Evolutionary conservation across 2,113 vertebrate species (phyloP), one percentile per base, ranked within the genome.

Genomic region (Zapornia atra): DNA sequence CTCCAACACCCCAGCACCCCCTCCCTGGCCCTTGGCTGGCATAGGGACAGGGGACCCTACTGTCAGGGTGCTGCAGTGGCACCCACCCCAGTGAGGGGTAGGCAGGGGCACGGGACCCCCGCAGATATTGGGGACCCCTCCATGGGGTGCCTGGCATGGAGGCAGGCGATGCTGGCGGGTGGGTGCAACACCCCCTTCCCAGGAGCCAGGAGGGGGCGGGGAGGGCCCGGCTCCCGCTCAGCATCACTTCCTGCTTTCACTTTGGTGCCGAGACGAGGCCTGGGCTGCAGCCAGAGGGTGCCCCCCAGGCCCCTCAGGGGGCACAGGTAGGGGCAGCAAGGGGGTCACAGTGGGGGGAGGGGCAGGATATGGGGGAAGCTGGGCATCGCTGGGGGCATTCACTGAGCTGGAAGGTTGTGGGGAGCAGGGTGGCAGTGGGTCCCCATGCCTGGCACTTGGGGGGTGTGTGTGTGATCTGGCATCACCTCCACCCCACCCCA

Each of bases 201-300:
- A 0, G 48, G 40, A 90, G 31, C 31, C 69, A 42, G 60, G 57
- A 78, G 94, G 73, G 44, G 57, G 86, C 11, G 6, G 82, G 88
- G 88, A 88, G 72, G 82, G 61, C 34, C 48, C 36, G 53, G 21
- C 70, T 90, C 78, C 66, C 3, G 3, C 75, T 85, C 75, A 3
- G 66, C 70, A 90, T 85, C 79, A 97, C 96, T 97, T 97, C 96
- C 96, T 96, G 12, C 96, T 96, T 96, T 95, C 96, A 1, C n/a
- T 97, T 97, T 88, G 75, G 11, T 80, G 85, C 26, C 0, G 82
- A 90, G 71, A 15, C 0, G n/a, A 69, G 40, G 88, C 63, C 85
- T 34, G 24, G 26, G 57, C 8, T 0, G 59, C 59, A 20, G 44
- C 17, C 46, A 46, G 2, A 3, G 1, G 24, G 12, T n/a, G 46